phyloP scores from a whole-genome alignment of 2,888 invertebrate genomes.

The Acrocera orbiculus region DNA sequence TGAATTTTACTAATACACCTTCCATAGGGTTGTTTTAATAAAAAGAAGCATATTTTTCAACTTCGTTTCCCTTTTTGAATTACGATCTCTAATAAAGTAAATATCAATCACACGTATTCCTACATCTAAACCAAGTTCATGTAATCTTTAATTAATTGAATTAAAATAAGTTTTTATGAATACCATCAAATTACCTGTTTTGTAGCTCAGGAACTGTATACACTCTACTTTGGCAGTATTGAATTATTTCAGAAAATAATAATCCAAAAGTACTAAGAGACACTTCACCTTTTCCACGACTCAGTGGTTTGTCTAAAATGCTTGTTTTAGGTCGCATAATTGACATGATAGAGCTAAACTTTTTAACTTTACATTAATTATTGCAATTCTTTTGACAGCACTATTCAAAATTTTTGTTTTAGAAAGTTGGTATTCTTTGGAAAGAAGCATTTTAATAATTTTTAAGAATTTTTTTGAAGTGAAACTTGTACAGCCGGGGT shows the following conservation, averaged over 20 bases:
- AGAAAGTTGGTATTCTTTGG: too few relatives aligned
- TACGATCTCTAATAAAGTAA: slow-evolving; percentile 82
- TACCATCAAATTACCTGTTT: slow-evolving; percentile 56
- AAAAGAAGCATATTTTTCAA: slow-evolving; percentile 86
- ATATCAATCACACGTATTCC: slow-evolving; percentile 86
- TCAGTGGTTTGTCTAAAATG: slow-evolving; percentile 78
- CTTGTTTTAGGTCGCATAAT: slow-evolving; percentile 27
- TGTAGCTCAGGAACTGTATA: slow-evolving; percentile 91
- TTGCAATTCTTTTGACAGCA: too few relatives aligned
- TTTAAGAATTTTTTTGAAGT: too few relatives aligned
- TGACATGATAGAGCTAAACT: too few relatives aligned
- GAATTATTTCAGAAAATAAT: slow-evolving; percentile 93
- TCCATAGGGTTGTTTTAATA: slow-evolving; percentile 93
- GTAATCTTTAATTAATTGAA: slow-evolving; percentile 49
- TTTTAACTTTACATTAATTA: too few relatives aligned
- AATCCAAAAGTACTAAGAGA: slow-evolving; percentile 86
- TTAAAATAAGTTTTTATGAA: too few relatives aligned
- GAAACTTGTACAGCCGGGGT: too few relatives aligned
- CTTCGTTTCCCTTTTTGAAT: slow-evolving; percentile 88
- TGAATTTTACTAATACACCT: too few relatives aligned
- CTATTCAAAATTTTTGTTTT: too few relatives aligned
- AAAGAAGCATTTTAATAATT: too few relatives aligned
- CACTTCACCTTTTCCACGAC: slow-evolving; percentile 83
- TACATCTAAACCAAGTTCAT: slow-evolving; percentile 89
- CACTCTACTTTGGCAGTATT: slow-evolving; percentile 93